Conservation (phyloP, 1,140 invertebrate genomes). For the Drosophila athabasca region DNA sequence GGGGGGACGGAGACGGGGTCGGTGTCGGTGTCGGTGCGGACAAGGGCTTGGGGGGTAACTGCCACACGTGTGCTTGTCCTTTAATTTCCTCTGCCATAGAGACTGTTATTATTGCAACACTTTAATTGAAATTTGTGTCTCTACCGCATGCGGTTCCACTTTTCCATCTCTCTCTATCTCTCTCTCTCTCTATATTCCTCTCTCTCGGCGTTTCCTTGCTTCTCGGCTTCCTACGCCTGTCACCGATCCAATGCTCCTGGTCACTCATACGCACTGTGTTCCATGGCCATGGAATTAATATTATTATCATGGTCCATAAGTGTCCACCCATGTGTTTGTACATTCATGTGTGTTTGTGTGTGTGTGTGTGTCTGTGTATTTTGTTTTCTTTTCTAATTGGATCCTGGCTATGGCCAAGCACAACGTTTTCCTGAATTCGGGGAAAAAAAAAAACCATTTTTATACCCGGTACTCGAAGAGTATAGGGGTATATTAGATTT, state of each 20-base stretch:
- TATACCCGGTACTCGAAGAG: too few species aligned
- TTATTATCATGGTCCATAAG: constrained; percentile 44
- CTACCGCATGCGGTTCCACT: constrained; percentile 8
- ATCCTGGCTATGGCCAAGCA: constrained; percentile 15
- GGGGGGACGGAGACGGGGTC: background rate
- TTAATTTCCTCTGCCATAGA: constrained; percentile 45
- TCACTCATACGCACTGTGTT: constrained; percentile 53
- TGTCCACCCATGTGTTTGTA: constrained; percentile 17
- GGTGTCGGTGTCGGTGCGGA: too few species aligned
- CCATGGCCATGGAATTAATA: constrained; percentile 35
- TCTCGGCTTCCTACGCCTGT: background rate
- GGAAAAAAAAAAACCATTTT: background rate
- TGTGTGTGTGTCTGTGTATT: constrained; percentile 4
- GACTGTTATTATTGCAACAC: constrained; percentile 55
- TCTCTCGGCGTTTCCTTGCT: background rate
- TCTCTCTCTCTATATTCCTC: background rate
- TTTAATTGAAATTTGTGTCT: constrained; percentile 59
- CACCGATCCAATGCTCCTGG: background rate
- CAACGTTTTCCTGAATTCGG: background rate
- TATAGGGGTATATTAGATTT: too few species aligned
- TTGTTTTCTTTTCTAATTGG: constrained; percentile 35
- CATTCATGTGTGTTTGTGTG: too few species aligned
- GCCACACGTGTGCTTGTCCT: constrained; percentile 45
- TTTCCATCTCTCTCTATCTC: background rate
- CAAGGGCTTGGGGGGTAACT: background rate